These are phyloP conservation scores for Scaptodrosophila lebanonensis DNA, from an alignment of 1,140 invertebrate species.

Conservation along the genomic window DNA sequence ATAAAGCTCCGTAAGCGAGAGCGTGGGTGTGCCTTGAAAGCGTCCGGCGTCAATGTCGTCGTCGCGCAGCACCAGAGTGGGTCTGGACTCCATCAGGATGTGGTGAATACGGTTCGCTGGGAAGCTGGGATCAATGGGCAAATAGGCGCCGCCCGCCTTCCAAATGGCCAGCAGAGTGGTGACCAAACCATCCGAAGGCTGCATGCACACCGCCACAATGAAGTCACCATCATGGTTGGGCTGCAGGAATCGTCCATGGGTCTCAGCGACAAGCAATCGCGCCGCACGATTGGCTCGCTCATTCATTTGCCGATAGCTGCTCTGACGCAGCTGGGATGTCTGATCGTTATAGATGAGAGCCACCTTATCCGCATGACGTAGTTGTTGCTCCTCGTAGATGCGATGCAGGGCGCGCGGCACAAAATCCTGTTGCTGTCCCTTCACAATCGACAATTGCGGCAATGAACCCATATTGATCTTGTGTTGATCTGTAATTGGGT, in stretches of 20 bases:
- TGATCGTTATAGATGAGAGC: conserved; percentile 79
- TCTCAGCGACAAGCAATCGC: conserved; percentile 78
- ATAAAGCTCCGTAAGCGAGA: conserved; percentile 57
- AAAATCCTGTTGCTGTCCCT: conserved; percentile 78
- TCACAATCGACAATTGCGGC: conserved; percentile 81
- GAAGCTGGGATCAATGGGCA: conserved; percentile 88
- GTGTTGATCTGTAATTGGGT: neutral
- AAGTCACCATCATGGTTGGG: conserved; percentile 82
- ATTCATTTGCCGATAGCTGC: conserved; percentile 81
- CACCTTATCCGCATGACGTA: conserved; percentile 76
- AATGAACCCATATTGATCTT: conserved; percentile 81
- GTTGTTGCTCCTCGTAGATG: conserved; percentile 78
- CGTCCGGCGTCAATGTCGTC: conserved; percentile 70
- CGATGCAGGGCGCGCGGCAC: conserved; percentile 78
- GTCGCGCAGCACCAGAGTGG: conserved; percentile 84
- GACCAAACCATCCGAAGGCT: conserved; percentile 85
- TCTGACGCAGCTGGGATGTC: conserved; percentile 50
- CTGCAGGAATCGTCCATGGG: conserved; percentile 63
- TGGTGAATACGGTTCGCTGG: conserved; percentile 85
- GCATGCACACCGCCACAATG: conserved; percentile 86
- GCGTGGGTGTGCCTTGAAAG: conserved; percentile 51
- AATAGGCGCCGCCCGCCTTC: conserved; percentile 89
- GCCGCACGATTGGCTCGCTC: conserved; percentile 81
- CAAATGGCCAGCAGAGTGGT: conserved; percentile 84
- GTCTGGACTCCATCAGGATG: conserved; percentile 86